Conservation (phyloP, 2,888 invertebrate genomes). For the Chaitophorus viminalis region DNA sequence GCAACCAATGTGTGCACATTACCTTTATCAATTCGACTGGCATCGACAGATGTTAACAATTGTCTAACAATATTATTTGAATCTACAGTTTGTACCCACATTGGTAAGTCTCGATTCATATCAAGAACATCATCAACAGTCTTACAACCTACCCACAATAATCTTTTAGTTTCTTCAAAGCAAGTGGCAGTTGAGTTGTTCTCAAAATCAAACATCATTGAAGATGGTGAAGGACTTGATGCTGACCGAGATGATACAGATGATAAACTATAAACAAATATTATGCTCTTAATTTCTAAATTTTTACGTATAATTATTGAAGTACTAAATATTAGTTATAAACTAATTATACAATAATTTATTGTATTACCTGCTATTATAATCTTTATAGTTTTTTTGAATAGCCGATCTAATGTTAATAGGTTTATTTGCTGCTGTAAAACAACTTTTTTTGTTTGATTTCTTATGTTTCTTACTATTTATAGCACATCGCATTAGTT, state of each 20-base stretch:
- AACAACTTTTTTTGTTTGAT: constrained; percentile 15
- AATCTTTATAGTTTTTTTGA: constrained; percentile 43
- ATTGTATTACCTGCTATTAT: constrained; percentile 48
- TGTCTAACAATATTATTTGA: constrained; percentile 58
- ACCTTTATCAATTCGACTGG: constrained; percentile 35
- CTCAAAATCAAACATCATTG: constrained; percentile 48
- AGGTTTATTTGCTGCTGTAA: constrained; percentile 4
- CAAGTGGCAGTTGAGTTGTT: constrained; percentile 21
- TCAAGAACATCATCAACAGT: constrained; percentile 53
- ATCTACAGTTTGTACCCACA: constrained; percentile 61
- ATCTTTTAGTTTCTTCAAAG: constrained; percentile 55
- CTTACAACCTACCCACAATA: constrained; percentile 53
- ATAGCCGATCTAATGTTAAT: constrained; percentile 20
- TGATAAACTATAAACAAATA: constrained; percentile 39
- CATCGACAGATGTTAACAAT: constrained; percentile 47
- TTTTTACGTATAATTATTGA: not conserved
- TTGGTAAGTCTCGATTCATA: constrained; percentile 49
- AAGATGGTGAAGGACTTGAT: constrained; percentile 44
- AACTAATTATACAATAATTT: not conserved
- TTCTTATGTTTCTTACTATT: constrained; percentile 52
- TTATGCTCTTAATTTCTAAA: not conserved
- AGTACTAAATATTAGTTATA: not conserved
- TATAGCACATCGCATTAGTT: constrained; percentile 45
- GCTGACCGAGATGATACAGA: constrained; percentile 45
- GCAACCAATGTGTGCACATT: constrained; percentile 52